Evolutionary conservation across 2,113 vertebrate genomes (phyloP).

Genomic region (Micromys minutus): DNA sequence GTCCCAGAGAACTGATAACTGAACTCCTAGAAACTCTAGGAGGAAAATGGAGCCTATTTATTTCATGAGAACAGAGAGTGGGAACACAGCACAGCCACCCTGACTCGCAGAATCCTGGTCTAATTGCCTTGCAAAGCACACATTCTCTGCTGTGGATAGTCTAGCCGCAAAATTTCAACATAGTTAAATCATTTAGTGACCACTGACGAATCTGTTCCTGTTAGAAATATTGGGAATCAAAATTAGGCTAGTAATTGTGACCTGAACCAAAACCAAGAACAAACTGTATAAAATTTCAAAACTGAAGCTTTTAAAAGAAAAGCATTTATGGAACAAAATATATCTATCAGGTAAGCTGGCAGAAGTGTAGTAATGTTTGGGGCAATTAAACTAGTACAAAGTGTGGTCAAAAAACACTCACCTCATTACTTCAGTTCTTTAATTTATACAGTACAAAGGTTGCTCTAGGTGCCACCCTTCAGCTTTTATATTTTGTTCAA

Average conservation of each 20-base stretch:
- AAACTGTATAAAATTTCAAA: not conserved
- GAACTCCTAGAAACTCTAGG: not conserved
- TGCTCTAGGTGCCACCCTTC: not conserved
- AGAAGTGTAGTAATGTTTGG: not conserved
- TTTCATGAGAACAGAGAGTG: not conserved
- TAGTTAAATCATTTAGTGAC: not conserved
- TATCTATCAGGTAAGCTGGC: not conserved
- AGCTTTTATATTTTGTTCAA: not conserved
- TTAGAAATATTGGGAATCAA: not conserved
- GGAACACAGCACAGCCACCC: not conserved
- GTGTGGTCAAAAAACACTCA: not conserved
- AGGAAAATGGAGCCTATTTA: not conserved
- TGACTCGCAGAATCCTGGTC: not conserved
- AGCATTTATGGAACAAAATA: not conserved
- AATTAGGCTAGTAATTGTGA: not conserved
- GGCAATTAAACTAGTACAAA: constrained; percentile 1
- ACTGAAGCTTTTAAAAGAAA: not conserved
- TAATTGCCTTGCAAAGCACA: not conserved
- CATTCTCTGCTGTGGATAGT: not conserved
- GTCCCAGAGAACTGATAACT: constrained; percentile 6
- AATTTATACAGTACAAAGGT: not conserved
- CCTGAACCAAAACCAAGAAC: not conserved
- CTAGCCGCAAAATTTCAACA: not conserved
- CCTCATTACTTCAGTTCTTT: not conserved
- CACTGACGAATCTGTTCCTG: not conserved